Evolutionary conservation across 2,113 vertebrate genomes (phyloP).

Genomic region (Corythornis vintsioides): DNA sequence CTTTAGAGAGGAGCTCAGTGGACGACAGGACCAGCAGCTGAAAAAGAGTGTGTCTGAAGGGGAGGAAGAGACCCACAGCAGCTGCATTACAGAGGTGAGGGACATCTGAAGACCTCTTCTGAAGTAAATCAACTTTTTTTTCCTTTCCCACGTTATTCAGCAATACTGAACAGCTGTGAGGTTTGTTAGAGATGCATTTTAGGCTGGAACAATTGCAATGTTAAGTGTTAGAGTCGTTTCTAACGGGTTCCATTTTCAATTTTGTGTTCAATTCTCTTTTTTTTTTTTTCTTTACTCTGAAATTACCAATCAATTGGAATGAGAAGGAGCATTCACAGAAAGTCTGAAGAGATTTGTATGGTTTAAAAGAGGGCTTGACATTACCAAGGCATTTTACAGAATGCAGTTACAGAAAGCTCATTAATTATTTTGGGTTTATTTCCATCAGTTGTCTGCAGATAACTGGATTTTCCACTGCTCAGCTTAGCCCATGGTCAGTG

Average conservation of each 20-base stretch:
- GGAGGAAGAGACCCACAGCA: background rate
- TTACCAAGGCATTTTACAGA: background rate
- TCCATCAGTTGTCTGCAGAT: background rate
- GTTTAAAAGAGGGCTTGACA: conserved; percentile 44
- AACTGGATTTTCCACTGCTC: background rate
- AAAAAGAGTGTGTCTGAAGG: background rate
- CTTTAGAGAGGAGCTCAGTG: background rate
- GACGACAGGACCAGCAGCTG: background rate
- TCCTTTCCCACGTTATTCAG: background rate
- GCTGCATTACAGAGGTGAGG: background rate
- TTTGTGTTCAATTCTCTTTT: background rate
- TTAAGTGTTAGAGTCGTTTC: background rate
- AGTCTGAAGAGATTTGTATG: conserved; percentile 47
- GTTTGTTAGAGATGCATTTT: background rate
- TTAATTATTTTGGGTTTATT: background rate
- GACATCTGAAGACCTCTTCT: background rate
- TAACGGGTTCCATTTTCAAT: background rate
- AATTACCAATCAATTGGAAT: conserved; percentile 36
- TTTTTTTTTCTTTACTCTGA: conserved; percentile 38
- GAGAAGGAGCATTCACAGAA: background rate
- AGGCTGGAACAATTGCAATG: background rate
- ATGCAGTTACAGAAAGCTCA: background rate
- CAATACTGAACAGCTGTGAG: background rate
- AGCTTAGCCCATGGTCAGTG: background rate
- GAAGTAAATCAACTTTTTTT: background rate